Conservation (phyloP, 1,140 invertebrate genomes). For the Drosophila repletoides region DNA sequence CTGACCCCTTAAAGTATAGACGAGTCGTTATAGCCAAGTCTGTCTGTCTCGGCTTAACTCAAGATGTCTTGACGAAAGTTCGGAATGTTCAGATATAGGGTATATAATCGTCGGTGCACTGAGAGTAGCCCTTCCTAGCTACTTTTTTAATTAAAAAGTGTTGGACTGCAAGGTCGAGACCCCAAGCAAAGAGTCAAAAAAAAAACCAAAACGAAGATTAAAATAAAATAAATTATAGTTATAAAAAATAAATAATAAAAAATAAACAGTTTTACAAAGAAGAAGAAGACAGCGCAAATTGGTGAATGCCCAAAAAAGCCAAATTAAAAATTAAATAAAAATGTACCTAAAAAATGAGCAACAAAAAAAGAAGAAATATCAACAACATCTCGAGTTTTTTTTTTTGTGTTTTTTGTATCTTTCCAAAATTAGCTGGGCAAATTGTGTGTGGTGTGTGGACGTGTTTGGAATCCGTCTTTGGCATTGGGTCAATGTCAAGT, state of each 20-base stretch:
- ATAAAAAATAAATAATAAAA: neutral
- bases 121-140: too few relatives aligned
- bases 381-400: conserved; percentile 24
- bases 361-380: conserved; percentile 11
- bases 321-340: conserved; percentile 65
- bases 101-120: too few relatives aligned
- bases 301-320: conserved; percentile 71
- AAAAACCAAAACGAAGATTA: neutral
- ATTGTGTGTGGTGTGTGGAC: conserved; percentile 35
- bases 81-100: too few relatives aligned
- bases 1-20: too few relatives aligned
- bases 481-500: conserved; percentile 79
- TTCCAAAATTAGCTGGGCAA: conserved; percentile 59
- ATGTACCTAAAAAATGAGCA: too few relatives aligned
- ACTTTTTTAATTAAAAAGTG: conserved; percentile 47
- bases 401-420: too few relatives aligned
- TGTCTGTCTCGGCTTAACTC: too few relatives aligned
- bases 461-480: conserved; percentile 54
- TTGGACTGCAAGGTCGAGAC: conserved; percentile 52
- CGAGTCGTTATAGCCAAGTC: too few relatives aligned
- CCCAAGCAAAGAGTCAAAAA: too few relatives aligned
- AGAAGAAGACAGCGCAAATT: conserved; percentile 46
- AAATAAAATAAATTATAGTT: conserved; percentile 13
- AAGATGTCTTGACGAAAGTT: too few relatives aligned
- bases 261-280: conserved; percentile 56